Base-by-base conservation (phyloP, 2,888 invertebrate genomes). In the Ferrisia virgata region DNA sequence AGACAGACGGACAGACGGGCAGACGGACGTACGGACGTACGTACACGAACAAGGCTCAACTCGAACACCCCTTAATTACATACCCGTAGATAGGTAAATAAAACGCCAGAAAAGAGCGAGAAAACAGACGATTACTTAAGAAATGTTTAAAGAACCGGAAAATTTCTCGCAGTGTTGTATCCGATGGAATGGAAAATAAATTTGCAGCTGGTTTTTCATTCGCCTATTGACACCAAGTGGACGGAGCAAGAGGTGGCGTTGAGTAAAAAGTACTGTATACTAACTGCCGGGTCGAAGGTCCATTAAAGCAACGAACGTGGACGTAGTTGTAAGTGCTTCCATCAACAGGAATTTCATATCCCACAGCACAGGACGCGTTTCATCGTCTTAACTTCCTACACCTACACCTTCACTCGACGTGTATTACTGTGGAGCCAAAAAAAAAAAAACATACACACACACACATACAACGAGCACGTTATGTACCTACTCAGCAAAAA, bases 121-220 rank as follows among this genome's bases (percentile, higher is more conserved):
- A 64, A 53, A 18, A n/a, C n/a, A 53, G 22, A 53, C 22, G 53
- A 64, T 64, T 64, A 64, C 64, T 64, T 28, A 28, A 64, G 64
- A 64, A 64, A 64, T 28, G 28, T 64, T 64, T 64, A 64, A 64
- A 64, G 64, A 64, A 64, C 64, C 64, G 64, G 64, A 64, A 64
- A 64, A 64, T 64, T 28, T 25, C 64, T 64, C 64, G 64, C 64
- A 28, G 64, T 28, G 64, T 28, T 64, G 64, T 64, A 64, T 64
- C 64, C 64, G 64, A 64, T 64, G 13, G 11, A 64, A 31, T 28
- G 64, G 25, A 64, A 64, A 64, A 64, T 64, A 64, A 64, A 64
- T 64, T 64, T 64, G 64, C 28, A n/a, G n/a, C 11, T 58, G 28
- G 25, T 64, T 64, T 25, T 53, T 53, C 18, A n/a, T 40, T 53